Base-by-base conservation (phyloP, 2,888 invertebrate genomes). In the Athripsodes cinereus region DNA sequence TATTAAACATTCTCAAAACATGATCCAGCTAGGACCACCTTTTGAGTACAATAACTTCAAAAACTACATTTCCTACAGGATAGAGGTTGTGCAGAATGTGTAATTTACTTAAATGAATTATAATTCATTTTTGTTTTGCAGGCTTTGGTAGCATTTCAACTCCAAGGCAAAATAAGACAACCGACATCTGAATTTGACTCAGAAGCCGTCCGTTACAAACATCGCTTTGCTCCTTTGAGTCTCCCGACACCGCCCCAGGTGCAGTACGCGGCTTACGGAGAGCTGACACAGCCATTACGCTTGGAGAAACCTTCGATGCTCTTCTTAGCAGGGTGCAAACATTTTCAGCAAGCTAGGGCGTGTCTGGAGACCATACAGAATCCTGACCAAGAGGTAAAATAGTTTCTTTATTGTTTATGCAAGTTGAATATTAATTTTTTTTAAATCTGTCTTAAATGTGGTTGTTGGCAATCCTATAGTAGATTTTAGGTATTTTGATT, bases 171-270 rank as follows among this genome's bases (percentile, higher is more conserved):
- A 72, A 83, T 97, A 65, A 81, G 83, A 0, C 84, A 89, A 70
- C 96, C 96, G 0, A 85, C 89, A 69, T 85, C 88, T 3, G 88
- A 92, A 71, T 96, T 96, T 74, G 96, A 96, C 74, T 92, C 87
- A 69, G 95, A 97, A 71, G 87, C 91, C 68, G 94, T 97, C 2
- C 86, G 97, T 44, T 98, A 96, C 72, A 92, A 94, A 69, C 96
- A 96, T 68, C 84, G 97, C 53, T 93, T 98, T 77, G 85, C 89
- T 5, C 93, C 97, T 1, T 92, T 97, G 68, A 86, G 88, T 16
- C 85, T 87, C 34, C 81, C 96, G 11, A 81, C 90, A 13, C 96
- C 96, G 16, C 95, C 96, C 0, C 90, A 92, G 2, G 92, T 96
- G 11, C 90, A 90, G 67, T 97, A 97, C 74, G 81, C 84, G 54